A percentile compares a stretch with the other conserved stretches of the same genome.
These are phyloP conservation scores for Phalanger gymnotis DNA, from an alignment of 2,797 vertebrate species.

Conservation along the genomic window DNA sequence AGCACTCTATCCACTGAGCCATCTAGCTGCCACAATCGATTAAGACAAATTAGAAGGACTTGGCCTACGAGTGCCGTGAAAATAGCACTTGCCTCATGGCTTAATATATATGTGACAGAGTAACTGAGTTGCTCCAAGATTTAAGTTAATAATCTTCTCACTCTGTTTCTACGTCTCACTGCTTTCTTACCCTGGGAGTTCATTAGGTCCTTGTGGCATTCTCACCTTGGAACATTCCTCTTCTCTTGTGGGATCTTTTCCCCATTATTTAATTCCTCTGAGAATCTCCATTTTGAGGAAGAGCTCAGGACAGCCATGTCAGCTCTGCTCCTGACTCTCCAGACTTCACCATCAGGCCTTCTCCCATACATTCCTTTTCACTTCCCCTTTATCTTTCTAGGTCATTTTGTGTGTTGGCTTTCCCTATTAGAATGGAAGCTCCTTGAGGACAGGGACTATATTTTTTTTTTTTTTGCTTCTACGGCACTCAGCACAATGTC, in stretches of 20 bases:
- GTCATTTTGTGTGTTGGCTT: no score
- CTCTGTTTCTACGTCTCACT: background rate
- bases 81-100: background rate
- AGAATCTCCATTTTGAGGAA: no score
- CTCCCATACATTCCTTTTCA: background rate
- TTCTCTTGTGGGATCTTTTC: background rate
- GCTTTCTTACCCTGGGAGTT: background rate
- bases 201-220: background rate
- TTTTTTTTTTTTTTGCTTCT: no score
- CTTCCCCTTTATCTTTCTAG: background rate
- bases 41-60: background rate
- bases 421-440: no score
- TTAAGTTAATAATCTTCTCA: background rate
- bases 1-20: no score
- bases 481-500: background rate
- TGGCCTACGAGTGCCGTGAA: background rate
- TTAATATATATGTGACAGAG: background rate
- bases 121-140: background rate
- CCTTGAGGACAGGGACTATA: no score
- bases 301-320: rapidly evolving
- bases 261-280: no score
- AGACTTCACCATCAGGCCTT: background rate
- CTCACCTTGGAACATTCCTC: background rate
- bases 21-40: background rate
- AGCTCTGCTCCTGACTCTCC: background rate